These are phyloP conservation scores for Neostethus bicornis DNA, from an alignment of 2,797 vertebrate genomes.

Conservation along the genomic window DNA sequence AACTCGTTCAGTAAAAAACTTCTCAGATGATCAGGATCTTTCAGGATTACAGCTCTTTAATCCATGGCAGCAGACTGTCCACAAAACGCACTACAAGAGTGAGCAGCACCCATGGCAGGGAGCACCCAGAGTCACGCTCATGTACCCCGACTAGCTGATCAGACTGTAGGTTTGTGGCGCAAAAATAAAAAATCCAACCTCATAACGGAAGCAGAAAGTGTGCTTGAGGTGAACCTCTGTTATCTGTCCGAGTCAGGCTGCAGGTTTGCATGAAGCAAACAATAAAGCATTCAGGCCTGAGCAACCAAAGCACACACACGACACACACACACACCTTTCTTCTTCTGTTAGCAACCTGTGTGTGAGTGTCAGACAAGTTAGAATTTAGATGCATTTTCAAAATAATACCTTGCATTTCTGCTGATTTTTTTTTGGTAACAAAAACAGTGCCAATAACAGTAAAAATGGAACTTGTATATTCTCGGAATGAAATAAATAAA, in stretches of 20 bases:
- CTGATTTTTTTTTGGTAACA: neutral
- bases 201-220: conserved; percentile 20
- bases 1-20: conserved; percentile 47
- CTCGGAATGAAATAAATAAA: neutral
- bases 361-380: too few relatives aligned
- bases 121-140: conserved; percentile 6
- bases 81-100: conserved; percentile 1
- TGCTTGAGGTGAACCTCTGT: conserved; percentile 53
- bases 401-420: too few relatives aligned
- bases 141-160: conserved; percentile 13
- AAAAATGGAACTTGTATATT: too few relatives aligned
- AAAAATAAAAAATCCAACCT: too few relatives aligned
- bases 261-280: conserved; percentile 32
- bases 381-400: too few relatives aligned
- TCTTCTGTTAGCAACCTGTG: too few relatives aligned
- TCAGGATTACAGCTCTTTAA: conserved; percentile 65
- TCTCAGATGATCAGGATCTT: conserved; percentile 64
- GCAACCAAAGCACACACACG: conserved; percentile 15
- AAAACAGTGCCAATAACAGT: too few relatives aligned
- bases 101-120: conserved; percentile 14
- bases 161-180: too few relatives aligned
- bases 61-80: conserved; percentile 55
- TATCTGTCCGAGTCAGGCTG: conserved; percentile 59
- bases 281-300: conserved; percentile 46
- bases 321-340: conserved; percentile 37